phyloP scores from a whole-genome alignment of 2,113 vertebrate genomes.

The Alligator mississippiensis region DNA sequence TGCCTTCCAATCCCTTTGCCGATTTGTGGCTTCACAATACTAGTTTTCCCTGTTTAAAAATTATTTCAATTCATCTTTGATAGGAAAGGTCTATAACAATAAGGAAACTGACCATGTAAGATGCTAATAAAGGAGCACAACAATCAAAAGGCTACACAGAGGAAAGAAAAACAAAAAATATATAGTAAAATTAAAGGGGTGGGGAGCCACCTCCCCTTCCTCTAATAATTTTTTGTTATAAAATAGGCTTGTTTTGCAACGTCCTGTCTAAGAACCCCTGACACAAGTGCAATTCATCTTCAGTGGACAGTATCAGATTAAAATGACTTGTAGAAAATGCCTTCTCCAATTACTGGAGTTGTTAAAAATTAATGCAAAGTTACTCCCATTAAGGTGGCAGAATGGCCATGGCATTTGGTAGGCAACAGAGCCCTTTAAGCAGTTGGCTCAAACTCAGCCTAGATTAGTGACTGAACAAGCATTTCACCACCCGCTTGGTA shows the following conservation, averaged over 20 bases:
- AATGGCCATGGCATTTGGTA: background rate
- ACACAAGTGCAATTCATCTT: too few relatives aligned
- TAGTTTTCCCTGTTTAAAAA: background rate
- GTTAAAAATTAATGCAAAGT: background rate
- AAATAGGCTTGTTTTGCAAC: background rate
- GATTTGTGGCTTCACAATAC: background rate
- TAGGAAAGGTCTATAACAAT: background rate
- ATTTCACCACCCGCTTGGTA: background rate
- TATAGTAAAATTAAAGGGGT: too few relatives aligned
- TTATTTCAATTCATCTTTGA: background rate
- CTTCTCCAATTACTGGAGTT: too few relatives aligned
- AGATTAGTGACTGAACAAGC: background rate
- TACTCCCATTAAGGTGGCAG: background rate
- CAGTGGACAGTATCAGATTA: too few relatives aligned
- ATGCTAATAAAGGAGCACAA: background rate
- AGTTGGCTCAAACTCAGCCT: background rate
- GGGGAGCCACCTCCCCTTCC: background rate
- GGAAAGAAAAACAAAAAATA: background rate
- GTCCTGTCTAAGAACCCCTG: too few relatives aligned
- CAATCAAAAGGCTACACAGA: background rate
- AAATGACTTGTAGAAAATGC: too few relatives aligned
- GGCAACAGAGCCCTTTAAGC: background rate
- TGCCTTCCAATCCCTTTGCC: background rate
- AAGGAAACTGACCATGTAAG: background rate
- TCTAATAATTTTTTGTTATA: background rate